Percentiles rank a stretch among this genome's conserved stretches.
Conservation (phyloP, 2,797 vertebrate species). For the Danio tinwini region DNA sequence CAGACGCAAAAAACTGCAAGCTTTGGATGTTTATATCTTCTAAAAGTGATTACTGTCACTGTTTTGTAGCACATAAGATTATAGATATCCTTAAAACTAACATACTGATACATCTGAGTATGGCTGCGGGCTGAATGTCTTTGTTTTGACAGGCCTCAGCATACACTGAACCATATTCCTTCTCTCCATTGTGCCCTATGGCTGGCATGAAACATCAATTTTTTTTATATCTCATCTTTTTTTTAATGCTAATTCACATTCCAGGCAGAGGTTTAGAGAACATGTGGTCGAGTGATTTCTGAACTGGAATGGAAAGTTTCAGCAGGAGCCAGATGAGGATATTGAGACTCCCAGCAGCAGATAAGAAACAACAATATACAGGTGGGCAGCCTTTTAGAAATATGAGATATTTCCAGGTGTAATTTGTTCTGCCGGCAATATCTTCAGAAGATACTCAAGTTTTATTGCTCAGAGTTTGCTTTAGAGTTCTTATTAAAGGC, state of each 20-base stretch:
- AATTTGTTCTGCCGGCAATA: background rate
- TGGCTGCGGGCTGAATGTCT: background rate
- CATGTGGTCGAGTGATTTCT: background rate
- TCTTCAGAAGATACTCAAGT: background rate
- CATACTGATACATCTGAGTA: too few relatives aligned
- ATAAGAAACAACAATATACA: slow-evolving; percentile 34
- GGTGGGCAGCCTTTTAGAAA: slow-evolving; percentile 1
- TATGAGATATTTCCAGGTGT: background rate
- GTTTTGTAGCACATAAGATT: too few relatives aligned
- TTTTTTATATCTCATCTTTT: slow-evolving; percentile 1
- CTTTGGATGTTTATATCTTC: too few relatives aligned
- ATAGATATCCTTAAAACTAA: too few relatives aligned
- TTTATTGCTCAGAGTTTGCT: background rate
- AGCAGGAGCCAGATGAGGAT: slow-evolving; percentile 33
- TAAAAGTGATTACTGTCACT: too few relatives aligned
- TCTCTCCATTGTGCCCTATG: background rate
- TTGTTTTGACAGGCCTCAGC: slow-evolving; percentile 14
- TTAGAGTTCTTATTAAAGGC: background rate
- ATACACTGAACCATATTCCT: background rate
- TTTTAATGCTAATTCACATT: background rate
- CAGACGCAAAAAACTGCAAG: too few relatives aligned
- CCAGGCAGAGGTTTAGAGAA: background rate
- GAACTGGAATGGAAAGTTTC: slow-evolving; percentile 40
- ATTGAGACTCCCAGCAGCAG: slow-evolving; percentile 26
- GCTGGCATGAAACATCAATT: background rate